A percentile compares a stretch with the other conserved stretches of the same genome.
phyloP scores from a whole-genome alignment of 2,888 invertebrate species.

The Volucella inanis region DNA sequence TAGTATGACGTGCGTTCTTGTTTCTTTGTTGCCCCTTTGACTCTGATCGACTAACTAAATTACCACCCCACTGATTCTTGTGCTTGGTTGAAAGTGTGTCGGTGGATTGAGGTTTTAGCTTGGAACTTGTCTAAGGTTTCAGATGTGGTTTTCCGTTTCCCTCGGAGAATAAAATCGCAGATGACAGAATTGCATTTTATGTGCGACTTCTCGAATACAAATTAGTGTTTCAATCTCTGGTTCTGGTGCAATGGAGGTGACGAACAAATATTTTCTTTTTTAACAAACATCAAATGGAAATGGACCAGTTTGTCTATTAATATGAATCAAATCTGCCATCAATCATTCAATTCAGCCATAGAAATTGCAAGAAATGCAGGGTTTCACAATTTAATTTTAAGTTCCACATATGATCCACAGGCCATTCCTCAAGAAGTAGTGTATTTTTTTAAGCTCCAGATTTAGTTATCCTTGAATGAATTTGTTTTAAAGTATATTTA shows the following conservation, averaged over 20 bases:
- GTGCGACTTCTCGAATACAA: conserved; percentile 13
- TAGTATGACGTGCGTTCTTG: conserved; percentile 57
- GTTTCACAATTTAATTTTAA: too few relatives aligned
- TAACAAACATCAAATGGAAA: too few relatives aligned
- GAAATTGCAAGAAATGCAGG: too few relatives aligned
- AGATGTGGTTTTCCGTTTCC: conserved; percentile 38
- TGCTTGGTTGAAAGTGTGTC: conserved; percentile 8
- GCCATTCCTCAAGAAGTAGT: not conserved
- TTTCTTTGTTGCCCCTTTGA: conserved; percentile 14
- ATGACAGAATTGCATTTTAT: conserved; percentile 18
- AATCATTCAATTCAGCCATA: too few relatives aligned
- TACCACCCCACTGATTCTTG: conserved; percentile 8
- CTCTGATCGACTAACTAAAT: conserved; percentile 54
- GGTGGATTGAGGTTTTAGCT: conserved; percentile 41
- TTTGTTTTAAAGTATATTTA: too few relatives aligned
- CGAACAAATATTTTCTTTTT: too few relatives aligned
- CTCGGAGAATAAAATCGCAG: conserved; percentile 30
- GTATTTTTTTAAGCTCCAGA: too few relatives aligned
- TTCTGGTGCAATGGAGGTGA: too few relatives aligned
- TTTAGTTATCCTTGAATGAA: too few relatives aligned
- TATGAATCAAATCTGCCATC: too few relatives aligned
- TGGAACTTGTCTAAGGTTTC: conserved; percentile 66
- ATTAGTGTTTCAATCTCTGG: too few relatives aligned
- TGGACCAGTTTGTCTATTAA: too few relatives aligned
- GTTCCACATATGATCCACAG: conserved; percentile 2